Conservation (phyloP, 2,888 invertebrate genomes). For the Orchesellides sinensis region DNA sequence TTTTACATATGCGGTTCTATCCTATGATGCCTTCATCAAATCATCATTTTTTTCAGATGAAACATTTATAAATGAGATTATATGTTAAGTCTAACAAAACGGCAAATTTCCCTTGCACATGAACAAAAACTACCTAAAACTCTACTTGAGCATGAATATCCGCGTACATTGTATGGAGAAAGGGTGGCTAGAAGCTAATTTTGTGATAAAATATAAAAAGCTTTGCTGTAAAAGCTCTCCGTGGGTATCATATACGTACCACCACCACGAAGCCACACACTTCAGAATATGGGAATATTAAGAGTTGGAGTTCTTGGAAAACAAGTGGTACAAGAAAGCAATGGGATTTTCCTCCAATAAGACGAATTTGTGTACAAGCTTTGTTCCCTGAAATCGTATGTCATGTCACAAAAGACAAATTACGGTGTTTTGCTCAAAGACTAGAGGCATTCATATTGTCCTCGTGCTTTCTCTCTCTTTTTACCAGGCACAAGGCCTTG, state of each 20-base stretch:
- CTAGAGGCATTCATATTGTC: slow-evolving; percentile 64
- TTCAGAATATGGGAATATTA: background rate
- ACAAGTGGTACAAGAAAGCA: slow-evolving; percentile 57
- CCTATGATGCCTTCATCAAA: slow-evolving; percentile 45
- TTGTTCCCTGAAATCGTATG: slow-evolving; percentile 66
- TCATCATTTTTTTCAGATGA: slow-evolving; percentile 51
- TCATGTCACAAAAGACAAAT: slow-evolving; percentile 66
- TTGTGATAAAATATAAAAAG: slow-evolving; percentile 44
- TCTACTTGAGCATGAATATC: background rate
- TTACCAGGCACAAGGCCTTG: background rate
- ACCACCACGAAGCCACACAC: too few species aligned
- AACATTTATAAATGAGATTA: slow-evolving; percentile 56
- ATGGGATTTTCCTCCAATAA: slow-evolving; percentile 63
- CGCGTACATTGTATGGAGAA: background rate
- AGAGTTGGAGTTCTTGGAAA: slow-evolving; percentile 27
- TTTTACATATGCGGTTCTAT: background rate
- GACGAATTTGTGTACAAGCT: slow-evolving; percentile 63
- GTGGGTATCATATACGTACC: too few species aligned
- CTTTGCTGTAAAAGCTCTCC: background rate
- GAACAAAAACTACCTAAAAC: background rate
- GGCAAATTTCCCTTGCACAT: background rate
- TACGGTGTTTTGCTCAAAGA: slow-evolving; percentile 63
- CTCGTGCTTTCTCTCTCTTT: background rate
- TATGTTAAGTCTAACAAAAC: slow-evolving; percentile 20
- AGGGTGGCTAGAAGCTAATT: slow-evolving; percentile 50